phyloP scores from a whole-genome alignment of 2,797 vertebrate genomes.

The Passerculus sandwichensis region DNA sequence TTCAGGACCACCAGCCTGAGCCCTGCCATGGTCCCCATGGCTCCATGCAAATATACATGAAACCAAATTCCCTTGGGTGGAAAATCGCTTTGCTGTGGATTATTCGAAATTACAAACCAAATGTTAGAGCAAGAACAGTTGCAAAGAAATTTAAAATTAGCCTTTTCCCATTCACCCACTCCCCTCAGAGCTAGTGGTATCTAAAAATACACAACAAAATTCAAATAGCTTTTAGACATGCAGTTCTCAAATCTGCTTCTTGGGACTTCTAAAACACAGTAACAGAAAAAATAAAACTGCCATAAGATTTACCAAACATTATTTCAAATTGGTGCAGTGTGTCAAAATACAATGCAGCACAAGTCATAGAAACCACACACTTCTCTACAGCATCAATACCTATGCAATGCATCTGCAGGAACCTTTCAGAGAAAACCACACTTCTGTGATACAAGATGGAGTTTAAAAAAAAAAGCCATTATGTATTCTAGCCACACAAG shows the following conservation, averaged over 20 bases:
- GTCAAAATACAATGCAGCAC: not conserved
- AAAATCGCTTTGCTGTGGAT: not conserved
- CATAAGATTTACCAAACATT: not conserved
- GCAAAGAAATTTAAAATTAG: slow-evolving; percentile 1
- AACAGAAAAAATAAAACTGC: not conserved
- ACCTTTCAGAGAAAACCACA: not conserved
- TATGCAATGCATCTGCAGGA: not conserved
- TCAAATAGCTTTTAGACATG: not conserved
- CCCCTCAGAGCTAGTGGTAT: not conserved
- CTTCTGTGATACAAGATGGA: not conserved
- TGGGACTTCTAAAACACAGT: not conserved
- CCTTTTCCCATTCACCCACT: not conserved
- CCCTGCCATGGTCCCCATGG: accelerated
- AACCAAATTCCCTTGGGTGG: not conserved
- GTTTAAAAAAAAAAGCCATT: not conserved
- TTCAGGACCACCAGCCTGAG: not conserved
- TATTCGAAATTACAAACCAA: not conserved
- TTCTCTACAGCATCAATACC: not conserved
- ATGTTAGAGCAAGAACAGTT: not conserved
- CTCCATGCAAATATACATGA: not conserved
- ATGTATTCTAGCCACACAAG: not conserved
- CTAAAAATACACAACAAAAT: slow-evolving; percentile 4
- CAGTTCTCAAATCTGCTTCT: slow-evolving; percentile 7
- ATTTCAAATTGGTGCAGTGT: not conserved
- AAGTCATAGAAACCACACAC: not conserved